Conservation (phyloP, 2,888 invertebrate genomes). For the Megalurothrips usitatus region DNA sequence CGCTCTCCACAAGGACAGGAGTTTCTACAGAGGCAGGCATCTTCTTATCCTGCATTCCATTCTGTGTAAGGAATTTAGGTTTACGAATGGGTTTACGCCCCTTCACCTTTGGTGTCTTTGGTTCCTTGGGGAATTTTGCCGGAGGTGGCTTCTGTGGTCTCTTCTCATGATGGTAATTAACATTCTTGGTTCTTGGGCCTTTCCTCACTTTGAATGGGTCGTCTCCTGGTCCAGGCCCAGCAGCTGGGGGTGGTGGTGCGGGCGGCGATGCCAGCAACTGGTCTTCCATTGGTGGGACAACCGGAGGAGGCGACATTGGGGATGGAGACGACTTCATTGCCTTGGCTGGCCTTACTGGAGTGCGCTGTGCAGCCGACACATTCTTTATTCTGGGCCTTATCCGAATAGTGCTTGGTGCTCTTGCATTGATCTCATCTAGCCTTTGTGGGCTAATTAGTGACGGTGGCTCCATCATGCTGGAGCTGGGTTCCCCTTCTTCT, state of each 20-base stretch:
- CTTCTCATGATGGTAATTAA: conserved; percentile 56
- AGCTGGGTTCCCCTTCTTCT: background rate
- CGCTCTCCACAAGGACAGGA: background rate
- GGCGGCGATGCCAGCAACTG: background rate
- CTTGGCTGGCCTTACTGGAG: background rate
- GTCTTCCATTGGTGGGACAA: background rate
- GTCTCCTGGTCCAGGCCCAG: background rate
- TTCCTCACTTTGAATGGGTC: conserved; percentile 32
- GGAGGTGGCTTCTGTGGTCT: conserved; percentile 48
- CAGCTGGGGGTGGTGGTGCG: background rate
- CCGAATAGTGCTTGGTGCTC: background rate
- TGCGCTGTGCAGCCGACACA: conserved; percentile 6
- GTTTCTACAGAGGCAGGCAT: background rate
- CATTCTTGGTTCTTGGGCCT: conserved; percentile 61
- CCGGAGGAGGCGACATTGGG: background rate
- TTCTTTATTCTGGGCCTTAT: conserved; percentile 11
- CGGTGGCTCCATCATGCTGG: background rate
- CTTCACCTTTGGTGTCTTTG: background rate
- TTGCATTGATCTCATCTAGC: background rate
- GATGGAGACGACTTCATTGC: background rate
- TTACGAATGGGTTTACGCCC: background rate
- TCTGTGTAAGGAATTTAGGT: background rate
- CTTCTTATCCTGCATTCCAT: background rate
- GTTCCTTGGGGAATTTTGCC: conserved; percentile 50
- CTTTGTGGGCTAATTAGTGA: background rate